phyloP scores from a whole-genome alignment of 2,113 vertebrate genomes.

The Glaucomys volans region DNA sequence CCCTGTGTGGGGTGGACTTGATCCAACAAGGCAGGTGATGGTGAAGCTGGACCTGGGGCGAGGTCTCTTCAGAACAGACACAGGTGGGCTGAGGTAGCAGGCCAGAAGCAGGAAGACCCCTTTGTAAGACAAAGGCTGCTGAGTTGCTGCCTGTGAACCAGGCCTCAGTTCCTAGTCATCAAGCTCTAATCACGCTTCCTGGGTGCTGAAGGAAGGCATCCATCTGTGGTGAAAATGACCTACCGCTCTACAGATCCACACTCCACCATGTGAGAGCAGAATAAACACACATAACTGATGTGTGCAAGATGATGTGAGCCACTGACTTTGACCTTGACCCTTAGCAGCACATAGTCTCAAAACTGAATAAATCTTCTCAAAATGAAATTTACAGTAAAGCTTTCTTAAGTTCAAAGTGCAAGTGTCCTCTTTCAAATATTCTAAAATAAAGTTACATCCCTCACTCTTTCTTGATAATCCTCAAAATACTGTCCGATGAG shows the following conservation, averaged over 20 bases:
- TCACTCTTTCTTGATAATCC: neutral
- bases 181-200: accelerated
- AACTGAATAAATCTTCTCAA: neutral
- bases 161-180: accelerated
- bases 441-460: neutral
- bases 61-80: neutral
- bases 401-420: neutral
- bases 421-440: neutral
- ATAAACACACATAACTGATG: neutral
- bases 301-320: neutral
- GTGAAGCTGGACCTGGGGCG: no score
- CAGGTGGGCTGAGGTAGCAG: neutral
- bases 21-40: neutral
- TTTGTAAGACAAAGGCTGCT: neutral
- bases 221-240: neutral
- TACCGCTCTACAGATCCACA: neutral
- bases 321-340: neutral
- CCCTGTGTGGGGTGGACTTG: accelerated
- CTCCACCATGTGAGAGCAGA: accelerated
- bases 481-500: neutral
- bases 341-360: neutral
- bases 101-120: neutral
- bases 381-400: neutral
- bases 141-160: accelerated
- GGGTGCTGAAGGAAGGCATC: neutral